Evolutionary conservation across 1,140 invertebrate species (phyloP), one percentile per base, ranked within the genome.

Genomic region (Zeugodacus cucurbitae): DNA sequence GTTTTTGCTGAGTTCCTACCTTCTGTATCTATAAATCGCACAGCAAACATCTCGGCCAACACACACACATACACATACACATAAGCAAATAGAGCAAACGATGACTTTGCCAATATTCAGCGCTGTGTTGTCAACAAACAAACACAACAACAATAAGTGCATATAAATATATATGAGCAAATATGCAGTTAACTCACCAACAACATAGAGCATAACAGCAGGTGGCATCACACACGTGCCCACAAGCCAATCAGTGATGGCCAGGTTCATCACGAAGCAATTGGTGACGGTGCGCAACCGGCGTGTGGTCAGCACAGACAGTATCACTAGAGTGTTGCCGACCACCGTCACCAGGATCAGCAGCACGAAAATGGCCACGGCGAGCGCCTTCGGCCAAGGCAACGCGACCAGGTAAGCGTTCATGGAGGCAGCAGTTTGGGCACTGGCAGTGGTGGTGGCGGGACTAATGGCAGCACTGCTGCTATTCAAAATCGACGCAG

Each of bases 181-280:
- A 67, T 32, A 67, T 34, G 8, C 17, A 8, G 14, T 7, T 7
- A 26, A 88, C 95, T 95, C 90, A 95, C 95, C 95, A 92, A 94
- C 94, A 67, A 95, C 93, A 93, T 94, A 94, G 37, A 95, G 94
- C 34, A 94, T 94, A 64, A 98, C 97, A 89, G 97, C 97, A 70
- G 98, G 96, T 22, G 98, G 98, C 98, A 98, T 98, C 1, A 99
- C 98, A 89, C 97, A 96, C 54, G 97, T 95, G 0, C 97, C 98
- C 1, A 98, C 97, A 86, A 98, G 94, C 92, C 98, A 95, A 95
- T 99, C 98, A 48, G 98, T 97, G 2, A 97, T 96, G 2, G 98
- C 97, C 90, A 98, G 93, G 59, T 97, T 98, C 64, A 97, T 97
- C 32, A 98, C 96, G 93, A 98, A 98, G 94, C 97, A 98, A 94